Base-by-base conservation (phyloP, 2,888 invertebrate genomes). In the Colostygia pectinataria region DNA sequence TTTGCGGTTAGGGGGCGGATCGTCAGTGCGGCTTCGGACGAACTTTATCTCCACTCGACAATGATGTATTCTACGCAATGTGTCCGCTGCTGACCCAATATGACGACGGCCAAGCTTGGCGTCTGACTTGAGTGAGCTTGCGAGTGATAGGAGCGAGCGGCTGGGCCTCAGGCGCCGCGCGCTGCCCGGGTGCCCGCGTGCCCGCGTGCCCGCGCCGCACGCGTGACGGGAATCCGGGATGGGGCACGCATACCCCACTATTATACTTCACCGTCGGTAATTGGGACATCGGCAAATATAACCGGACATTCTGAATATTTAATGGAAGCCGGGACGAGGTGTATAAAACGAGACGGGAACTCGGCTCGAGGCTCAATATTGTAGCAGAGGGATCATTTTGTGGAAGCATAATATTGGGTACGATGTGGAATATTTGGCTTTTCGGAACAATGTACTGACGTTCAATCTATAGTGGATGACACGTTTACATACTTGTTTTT, bases 211-310 rank as follows among this genome's bases (percentile, higher is more conserved):
- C n/a, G n/a, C n/a, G n/a, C n/a, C n/a, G n/a, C n/a, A n/a, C n/a
- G n/a, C n/a, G n/a, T n/a, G n/a, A n/a, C n/a, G n/a, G n/a, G n/a
- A n/a, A n/a, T n/a, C n/a, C n/a, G n/a, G n/a, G n/a, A n/a, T n/a
- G n/a, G n/a, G n/a, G n/a, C n/a, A n/a, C n/a, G n/a, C n/a, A n/a
- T n/a, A 15, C n/a, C 25, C 29, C 40, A 27, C 24, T 36, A 33
- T 32, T 20, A 40, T 27, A 31, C 36, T 9, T 28, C 7, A 15
- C 33, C 28, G 18, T 25, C 53, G 2, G 46, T 50, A 36, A 46
- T 50, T 46, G 54, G 45, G 40, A 39, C 50, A 36, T 43, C 50
- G 50, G 36, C 40, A 33, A 43, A 37, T 43, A 50, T 42, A 31
- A 8, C 39, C 13, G 18, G 43, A 46, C 33, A 25, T 34, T 34